phyloP scores from a whole-genome alignment of 2,888 invertebrate species.

The Cabera pusaria region DNA sequence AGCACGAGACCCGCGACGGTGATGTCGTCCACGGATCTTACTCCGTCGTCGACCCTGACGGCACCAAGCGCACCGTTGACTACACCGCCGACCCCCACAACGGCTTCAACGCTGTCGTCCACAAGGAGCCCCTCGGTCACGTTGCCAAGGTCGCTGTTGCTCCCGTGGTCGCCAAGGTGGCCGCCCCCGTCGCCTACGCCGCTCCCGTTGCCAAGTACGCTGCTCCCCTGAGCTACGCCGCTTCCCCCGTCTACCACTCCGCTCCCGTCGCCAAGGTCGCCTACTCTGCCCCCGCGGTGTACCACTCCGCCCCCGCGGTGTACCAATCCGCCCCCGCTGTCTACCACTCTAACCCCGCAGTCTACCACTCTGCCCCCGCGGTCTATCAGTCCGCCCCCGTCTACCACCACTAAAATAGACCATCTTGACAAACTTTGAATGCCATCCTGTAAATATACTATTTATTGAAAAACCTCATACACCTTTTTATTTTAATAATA shows the following conservation, averaged over 20 bases:
- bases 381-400: slow-evolving; percentile 44
- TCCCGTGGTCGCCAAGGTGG: slow-evolving; percentile 41
- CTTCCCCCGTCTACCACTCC: slow-evolving; percentile 34
- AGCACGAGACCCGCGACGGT: slow-evolving; percentile 73
- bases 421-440: slow-evolving; percentile 31
- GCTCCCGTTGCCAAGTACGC: slow-evolving; percentile 40
- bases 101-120: slow-evolving; percentile 80
- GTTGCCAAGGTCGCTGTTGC: slow-evolving; percentile 36
- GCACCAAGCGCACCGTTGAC: slow-evolving; percentile 75
- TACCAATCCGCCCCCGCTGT: slow-evolving; percentile 34
- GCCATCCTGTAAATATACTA: slow-evolving; percentile 54
- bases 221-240: slow-evolving; percentile 35
- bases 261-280: slow-evolving; percentile 19
- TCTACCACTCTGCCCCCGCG: slow-evolving; percentile 44
- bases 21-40: slow-evolving; percentile 78
- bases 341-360: slow-evolving; percentile 40
- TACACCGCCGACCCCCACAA: slow-evolving; percentile 77
- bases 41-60: slow-evolving; percentile 75
- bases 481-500: too few relatives aligned
- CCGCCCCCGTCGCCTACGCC: slow-evolving; percentile 40
- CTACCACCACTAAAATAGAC: slow-evolving; percentile 48
- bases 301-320: slow-evolving; percentile 34
- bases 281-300: slow-evolving; percentile 38
- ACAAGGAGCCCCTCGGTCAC: slow-evolving; percentile 62
- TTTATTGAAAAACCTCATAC: too few relatives aligned